Base-by-base conservation (phyloP, 2,888 invertebrate genomes). In the Cetonia aurata region DNA sequence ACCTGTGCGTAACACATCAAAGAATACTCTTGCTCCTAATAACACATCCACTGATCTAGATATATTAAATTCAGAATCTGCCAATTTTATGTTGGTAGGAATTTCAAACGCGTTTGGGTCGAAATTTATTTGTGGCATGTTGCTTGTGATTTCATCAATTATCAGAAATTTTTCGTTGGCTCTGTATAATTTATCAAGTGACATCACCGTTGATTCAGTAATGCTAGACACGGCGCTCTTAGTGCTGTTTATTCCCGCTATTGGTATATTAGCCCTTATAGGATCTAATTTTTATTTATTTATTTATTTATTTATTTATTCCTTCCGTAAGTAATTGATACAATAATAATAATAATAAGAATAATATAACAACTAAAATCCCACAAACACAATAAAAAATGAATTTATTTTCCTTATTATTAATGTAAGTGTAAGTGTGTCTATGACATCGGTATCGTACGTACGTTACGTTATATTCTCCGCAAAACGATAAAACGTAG, bases 11-110 rank as follows among this genome's bases (percentile, higher is more conserved):
- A 71, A 17, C 13, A 71, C 48, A 17, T 66, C 50, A 50, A 55
- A 71, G 15, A 71, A 71, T 9, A 69, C 31, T 6, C 12, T 25
- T 6, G 50, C 50, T 10, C 65, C 69, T 41, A 71, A 65, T 48
- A 71, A 15, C n/a, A 60, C 33, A 3, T 68, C 68, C 9, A 71
- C 53, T 10, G 25, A n/a, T 0, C 42, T 31, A 10, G 60, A n/a
- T 25, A 41, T 31, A 15, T 68, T 12, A 53, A 71, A 67, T 0
- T 15, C 13, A 15, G 62, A 48, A 55, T 68, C 62, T n/a, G 68
- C 71, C 19, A 71, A 52, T 52, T 44, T 52, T 37, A 69, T 41
- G 50, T 69, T 25, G 9, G 62, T 12, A 8, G 71, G 59, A 12
- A 67, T 66, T 10, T 56, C 19, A 0, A 66, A 65, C 13, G 44